Evolutionary conservation across 2,113 vertebrate species (phyloP).

Genomic region (Burhinus bistriatus): DNA sequence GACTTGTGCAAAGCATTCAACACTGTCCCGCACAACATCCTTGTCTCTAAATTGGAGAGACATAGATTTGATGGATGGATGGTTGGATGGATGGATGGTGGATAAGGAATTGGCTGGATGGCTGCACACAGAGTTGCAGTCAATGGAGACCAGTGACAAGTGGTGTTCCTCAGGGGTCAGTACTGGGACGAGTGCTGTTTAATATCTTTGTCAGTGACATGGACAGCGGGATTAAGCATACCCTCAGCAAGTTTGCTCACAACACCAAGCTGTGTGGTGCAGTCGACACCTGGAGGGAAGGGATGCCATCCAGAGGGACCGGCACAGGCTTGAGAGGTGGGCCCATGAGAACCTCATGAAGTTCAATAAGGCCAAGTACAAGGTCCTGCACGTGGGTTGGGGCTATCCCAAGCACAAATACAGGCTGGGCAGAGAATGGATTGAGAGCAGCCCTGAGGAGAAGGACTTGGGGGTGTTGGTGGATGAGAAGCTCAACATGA

Average conservation of each 20-base stretch:
- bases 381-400: neutral
- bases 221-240: neutral
- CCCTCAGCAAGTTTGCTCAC: neutral
- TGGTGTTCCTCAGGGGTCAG: too few relatives aligned
- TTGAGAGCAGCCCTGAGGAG: neutral
- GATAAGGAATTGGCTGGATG: neutral
- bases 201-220: neutral
- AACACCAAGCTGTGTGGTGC: neutral
- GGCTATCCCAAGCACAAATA: neutral
- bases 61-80: neutral
- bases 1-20: neutral
- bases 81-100: neutral
- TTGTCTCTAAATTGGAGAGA: neutral
- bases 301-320: neutral
- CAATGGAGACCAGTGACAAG: neutral
- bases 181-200: neutral
- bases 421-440: neutral
- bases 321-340: neutral
- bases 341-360: neutral
- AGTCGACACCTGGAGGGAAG: neutral
- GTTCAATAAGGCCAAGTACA: neutral
- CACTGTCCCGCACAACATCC: neutral
- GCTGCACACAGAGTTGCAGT: neutral
- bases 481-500: neutral
- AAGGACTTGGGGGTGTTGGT: neutral